Percentiles rank a stretch among this genome's conserved stretches.
Conservation (phyloP, 2,113 vertebrate species). For the Bombycilla garrulus region DNA sequence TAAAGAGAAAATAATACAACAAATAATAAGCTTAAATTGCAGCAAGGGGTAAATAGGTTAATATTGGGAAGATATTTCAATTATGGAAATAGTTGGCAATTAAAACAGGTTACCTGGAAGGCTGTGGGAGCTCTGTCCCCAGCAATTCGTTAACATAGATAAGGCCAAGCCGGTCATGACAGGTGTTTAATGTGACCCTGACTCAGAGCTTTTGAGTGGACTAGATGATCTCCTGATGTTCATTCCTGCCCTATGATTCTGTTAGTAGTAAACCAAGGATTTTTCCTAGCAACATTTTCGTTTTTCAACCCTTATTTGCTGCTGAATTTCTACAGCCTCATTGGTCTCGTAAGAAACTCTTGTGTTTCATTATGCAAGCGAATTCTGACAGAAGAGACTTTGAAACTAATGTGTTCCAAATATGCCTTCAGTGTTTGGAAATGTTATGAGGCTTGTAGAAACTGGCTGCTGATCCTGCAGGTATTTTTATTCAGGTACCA, state of each 20-base stretch:
- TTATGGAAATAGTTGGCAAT: background rate
- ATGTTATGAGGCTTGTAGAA: conserved; percentile 33
- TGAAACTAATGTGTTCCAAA: conserved; percentile 58
- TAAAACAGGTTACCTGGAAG: background rate
- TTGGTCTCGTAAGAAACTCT: background rate
- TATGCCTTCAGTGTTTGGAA: conserved; percentile 45
- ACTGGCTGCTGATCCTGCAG: conserved; percentile 49
- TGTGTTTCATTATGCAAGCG: conserved; percentile 21
- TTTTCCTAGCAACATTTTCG: background rate
- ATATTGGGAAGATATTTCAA: background rate
- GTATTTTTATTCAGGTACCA: conserved; percentile 39
- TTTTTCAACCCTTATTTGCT: background rate
- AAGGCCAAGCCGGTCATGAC: background rate
- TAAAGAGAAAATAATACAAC: background rate
- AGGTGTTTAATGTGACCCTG: background rate
- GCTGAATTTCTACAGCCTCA: background rate
- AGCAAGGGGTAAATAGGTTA: background rate
- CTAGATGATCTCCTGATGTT: background rate
- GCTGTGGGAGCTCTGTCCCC: background rate
- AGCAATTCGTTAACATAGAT: background rate
- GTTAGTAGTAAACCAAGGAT: background rate
- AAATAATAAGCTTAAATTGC: background rate
- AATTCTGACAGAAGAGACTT: conserved; percentile 46
- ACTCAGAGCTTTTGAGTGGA: background rate
- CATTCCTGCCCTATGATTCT: background rate